Evolutionary conservation across 1,140 invertebrate species (phyloP).

Genomic region (Antheraea mylitta): DNA sequence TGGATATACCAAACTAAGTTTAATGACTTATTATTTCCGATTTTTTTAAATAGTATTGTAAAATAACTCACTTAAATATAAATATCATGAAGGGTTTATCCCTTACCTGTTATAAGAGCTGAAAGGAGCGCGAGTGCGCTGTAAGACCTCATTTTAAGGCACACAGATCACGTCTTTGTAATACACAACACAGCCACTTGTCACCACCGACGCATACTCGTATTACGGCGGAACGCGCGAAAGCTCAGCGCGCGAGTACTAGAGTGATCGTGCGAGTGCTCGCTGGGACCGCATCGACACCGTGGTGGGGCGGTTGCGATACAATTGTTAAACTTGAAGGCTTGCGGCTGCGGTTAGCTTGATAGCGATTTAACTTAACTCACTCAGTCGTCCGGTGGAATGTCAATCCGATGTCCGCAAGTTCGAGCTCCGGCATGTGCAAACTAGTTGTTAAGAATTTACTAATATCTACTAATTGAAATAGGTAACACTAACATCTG

Average conservation of each 20-base stretch:
- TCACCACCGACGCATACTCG: conserved; percentile 61
- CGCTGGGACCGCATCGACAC: conserved; percentile 14
- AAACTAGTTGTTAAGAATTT: too few species aligned
- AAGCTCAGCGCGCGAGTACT: conserved; percentile 57
- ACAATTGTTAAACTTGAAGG: conserved; percentile 41
- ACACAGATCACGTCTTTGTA: conserved; percentile 46
- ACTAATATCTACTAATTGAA: too few species aligned
- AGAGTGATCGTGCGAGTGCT: conserved; percentile 39
- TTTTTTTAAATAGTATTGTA: too few species aligned
- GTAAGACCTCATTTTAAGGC: conserved; percentile 54
- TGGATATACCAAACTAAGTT: too few species aligned
- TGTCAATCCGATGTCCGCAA: too few species aligned
- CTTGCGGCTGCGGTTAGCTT: conserved; percentile 18
- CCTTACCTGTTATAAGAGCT: conserved; percentile 57
- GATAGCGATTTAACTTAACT: conserved; percentile 7
- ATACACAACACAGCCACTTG: conserved; percentile 57
- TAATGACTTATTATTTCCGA: too few species aligned
- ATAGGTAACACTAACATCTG: too few species aligned
- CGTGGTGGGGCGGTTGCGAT: conserved; percentile 36
- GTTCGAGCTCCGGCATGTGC: too few species aligned
- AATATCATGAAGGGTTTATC: background rate
- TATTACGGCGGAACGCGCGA: conserved; percentile 54
- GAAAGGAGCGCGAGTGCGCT: conserved; percentile 47
- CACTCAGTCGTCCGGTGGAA: too few species aligned
- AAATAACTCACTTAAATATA: too few species aligned